Percentiles rank a stretch among this genome's conserved stretches.
Evolutionary conservation across 2,888 invertebrate genomes (phyloP).

Genomic region (Nematopogon swammerdamellus): DNA sequence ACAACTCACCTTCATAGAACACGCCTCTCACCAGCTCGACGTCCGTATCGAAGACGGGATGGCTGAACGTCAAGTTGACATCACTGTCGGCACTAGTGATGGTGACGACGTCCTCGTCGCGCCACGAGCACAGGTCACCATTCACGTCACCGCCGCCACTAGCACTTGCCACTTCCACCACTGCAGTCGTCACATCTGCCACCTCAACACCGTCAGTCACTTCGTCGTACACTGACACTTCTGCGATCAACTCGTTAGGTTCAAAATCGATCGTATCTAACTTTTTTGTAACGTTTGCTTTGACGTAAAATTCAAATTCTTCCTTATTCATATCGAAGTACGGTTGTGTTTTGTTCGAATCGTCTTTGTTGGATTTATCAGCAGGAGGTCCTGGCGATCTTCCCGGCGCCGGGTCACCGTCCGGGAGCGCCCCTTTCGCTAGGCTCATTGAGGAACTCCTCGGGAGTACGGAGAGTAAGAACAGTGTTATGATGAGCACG

Average conservation of each 20-base stretch:
- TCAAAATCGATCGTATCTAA: no score
- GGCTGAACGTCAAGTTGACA: slow-evolving; percentile 47
- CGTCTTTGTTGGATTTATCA: slow-evolving; percentile 2
- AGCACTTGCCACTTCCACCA: slow-evolving; percentile 18
- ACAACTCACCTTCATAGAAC: slow-evolving; percentile 57
- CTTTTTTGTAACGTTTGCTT: no score
- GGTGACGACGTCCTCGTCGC: slow-evolving; percentile 41
- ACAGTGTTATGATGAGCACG: slow-evolving; percentile 20
- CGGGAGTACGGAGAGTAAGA: slow-evolving; percentile 36
- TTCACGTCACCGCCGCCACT: slow-evolving; percentile 29
- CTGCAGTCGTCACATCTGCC: slow-evolving; percentile 20
- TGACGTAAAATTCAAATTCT: slow-evolving; percentile 13
- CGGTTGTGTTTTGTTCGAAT: background rate
- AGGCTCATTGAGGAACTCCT: slow-evolving; percentile 36
- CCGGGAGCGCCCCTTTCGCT: slow-evolving; percentile 30
- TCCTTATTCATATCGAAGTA: background rate
- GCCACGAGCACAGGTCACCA: slow-evolving; percentile 38
- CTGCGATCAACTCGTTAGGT: no score
- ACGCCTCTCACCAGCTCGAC: slow-evolving; percentile 48
- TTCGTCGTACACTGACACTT: slow-evolving; percentile 25
- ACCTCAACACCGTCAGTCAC: slow-evolving; percentile 22
- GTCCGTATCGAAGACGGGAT: slow-evolving; percentile 48
- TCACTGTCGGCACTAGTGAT: slow-evolving; percentile 37
- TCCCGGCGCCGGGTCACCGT: slow-evolving; percentile 64
- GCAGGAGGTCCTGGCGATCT: slow-evolving; percentile 62